Base-by-base conservation (phyloP, 2,888 invertebrate species). In the Beris morrisii region DNA sequence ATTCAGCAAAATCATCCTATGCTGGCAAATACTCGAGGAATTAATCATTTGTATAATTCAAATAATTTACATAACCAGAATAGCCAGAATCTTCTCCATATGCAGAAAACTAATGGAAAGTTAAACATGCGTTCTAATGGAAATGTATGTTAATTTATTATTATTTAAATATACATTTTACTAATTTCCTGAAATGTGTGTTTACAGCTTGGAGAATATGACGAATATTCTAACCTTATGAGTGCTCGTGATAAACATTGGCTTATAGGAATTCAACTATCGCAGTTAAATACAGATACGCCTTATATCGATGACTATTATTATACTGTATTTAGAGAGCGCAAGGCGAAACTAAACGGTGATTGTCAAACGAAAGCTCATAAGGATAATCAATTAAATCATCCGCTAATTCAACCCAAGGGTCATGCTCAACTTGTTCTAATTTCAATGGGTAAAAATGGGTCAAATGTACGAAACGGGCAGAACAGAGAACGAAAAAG, bases 271-370 rank as follows among this genome's bases (percentile, higher is more conserved):
- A 97, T 99, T 72, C 98, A 98, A 79, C 83, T 96, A 78, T 80
- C 96, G 68, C 97, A 97, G 76, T 84, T 97, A 1, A 94, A 95
- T 76, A 94, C 95, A 0, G 95, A 94, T 61, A 95, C 97, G 68
- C 97, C 98, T 0, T 95, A 95, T 78, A 88, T 95, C 73, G 97
- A 98, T 77, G 99, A 99, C 80, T 99, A 93, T 78, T 99, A 99
- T 77, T 97, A 92, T 75, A 94, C 94, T 50, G 95, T 93, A 74
- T 88, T 87, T 75, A 84, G 86, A 77, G 88, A 89, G 71, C 81
- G 88, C 43, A 86, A 86, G 73, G 83, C 85, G 0, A 84, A 83
- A 70, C 82, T 84, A 70, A 85, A 83, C 68, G 86, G 86, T 55
- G 85, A 85, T 67, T 82, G 85, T 22, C 78, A 85, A 5, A 86